Conservation (phyloP, 2,797 vertebrate species). For the Selene dorsalis region DNA sequence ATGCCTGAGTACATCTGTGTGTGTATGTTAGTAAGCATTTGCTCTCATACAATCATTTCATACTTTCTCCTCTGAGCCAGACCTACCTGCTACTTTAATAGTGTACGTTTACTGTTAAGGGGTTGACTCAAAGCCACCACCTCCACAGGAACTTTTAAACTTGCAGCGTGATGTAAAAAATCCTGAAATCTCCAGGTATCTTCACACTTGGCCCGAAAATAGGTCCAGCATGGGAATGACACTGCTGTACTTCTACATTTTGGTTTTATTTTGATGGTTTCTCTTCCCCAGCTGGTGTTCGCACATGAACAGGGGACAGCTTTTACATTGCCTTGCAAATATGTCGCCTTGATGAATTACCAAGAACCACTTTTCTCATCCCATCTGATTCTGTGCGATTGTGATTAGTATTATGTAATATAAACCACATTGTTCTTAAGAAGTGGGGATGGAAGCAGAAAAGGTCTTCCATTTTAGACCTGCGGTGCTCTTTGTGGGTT, state of each 20-base stretch:
- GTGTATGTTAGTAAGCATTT: too few species aligned
- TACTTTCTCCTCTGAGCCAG: too few species aligned
- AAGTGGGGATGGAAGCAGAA: not conserved
- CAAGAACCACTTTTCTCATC: not conserved
- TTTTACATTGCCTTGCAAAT: not conserved
- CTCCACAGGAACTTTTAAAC: too few species aligned
- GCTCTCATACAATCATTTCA: too few species aligned
- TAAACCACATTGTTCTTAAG: not conserved
- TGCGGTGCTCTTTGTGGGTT: not conserved
- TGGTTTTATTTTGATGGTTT: too few species aligned
- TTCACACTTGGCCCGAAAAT: not conserved
- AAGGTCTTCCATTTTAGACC: not conserved
- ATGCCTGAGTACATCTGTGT: too few species aligned
- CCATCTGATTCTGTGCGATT: not conserved
- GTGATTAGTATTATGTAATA: not conserved
- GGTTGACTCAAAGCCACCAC: too few species aligned
- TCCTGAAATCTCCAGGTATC: not conserved
- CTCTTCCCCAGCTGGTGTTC: not conserved
- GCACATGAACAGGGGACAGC: not conserved
- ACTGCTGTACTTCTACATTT: not conserved
- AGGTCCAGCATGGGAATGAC: not conserved
- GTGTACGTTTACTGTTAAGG: too few species aligned
- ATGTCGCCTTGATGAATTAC: not conserved
- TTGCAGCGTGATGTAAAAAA: too few species aligned
- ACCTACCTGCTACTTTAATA: too few species aligned